Conservation (phyloP, 2,888 invertebrate species). For the Odontocolon sp. region DNA sequence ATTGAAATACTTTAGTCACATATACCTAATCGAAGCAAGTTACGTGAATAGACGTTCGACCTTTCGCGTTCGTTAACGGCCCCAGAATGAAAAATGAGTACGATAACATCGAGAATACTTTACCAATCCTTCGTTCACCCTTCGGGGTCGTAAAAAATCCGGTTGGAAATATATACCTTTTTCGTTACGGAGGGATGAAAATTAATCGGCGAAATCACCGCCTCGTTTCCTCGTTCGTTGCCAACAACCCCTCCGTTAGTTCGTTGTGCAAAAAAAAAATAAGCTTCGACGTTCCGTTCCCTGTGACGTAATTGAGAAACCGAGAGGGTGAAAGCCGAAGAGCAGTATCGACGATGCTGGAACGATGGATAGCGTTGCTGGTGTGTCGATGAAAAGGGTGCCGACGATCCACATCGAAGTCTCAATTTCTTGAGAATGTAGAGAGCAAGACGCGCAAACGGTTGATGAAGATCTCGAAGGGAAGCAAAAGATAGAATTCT, state of each 20-base stretch:
- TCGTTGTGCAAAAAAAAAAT: constrained; percentile 25
- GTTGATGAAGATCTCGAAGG: too few relatives aligned
- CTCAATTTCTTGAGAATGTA: background rate
- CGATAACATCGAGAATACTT: background rate
- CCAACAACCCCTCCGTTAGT: constrained; percentile 25
- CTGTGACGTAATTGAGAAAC: constrained; percentile 6
- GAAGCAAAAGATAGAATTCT: background rate
- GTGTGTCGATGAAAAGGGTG: constrained; percentile 22
- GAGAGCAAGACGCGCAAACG: background rate
- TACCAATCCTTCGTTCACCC: background rate
- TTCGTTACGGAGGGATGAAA: constrained; percentile 39
- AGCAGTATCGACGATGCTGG: constrained; percentile 5
- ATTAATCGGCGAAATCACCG: constrained; percentile 51
- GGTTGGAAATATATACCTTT: constrained; percentile 13
- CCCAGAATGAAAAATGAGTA: background rate
- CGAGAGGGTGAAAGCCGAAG: constrained; percentile 33
- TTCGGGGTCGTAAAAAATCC: background rate
- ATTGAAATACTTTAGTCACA: background rate
- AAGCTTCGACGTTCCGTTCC: background rate
- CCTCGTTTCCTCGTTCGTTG: constrained; percentile 31
- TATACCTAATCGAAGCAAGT: background rate
- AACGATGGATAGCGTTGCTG: background rate
- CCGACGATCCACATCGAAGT: background rate
- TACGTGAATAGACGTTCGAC: background rate
- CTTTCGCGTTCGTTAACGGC: background rate